Conservation (phyloP, 2,113 vertebrate species). For the Arizona elegans region DNA sequence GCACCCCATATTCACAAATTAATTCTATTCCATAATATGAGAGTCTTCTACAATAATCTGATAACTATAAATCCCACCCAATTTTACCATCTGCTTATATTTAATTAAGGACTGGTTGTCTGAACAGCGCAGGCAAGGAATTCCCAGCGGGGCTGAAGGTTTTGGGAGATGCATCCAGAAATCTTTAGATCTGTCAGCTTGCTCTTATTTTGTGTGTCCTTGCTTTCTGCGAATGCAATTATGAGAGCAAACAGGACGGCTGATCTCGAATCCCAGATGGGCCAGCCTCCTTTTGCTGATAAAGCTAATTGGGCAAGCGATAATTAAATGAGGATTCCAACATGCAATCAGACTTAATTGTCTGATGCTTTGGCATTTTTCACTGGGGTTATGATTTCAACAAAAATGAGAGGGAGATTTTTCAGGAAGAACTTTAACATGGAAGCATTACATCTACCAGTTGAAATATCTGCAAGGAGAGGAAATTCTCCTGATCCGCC, state of each 20-base stretch:
- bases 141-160: conserved; percentile 59
- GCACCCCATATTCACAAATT: conserved; percentile 30
- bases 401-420: conserved; percentile 42
- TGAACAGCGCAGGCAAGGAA: conserved; percentile 57
- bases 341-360: conserved; percentile 75
- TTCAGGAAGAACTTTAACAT: conserved; percentile 40
- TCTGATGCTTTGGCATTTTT: conserved; percentile 62
- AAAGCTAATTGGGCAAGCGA: conserved; percentile 72
- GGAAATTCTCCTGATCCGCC: too few relatives aligned
- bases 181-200: conserved; percentile 69
- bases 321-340: conserved; percentile 77
- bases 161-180: conserved; percentile 56
- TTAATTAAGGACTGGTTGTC: conserved; percentile 75
- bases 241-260: conserved; percentile 75
- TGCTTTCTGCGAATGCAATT: conserved; percentile 76
- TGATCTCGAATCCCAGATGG: conserved; percentile 68
- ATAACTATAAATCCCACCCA: conserved; percentile 69
- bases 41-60: conserved; percentile 60
- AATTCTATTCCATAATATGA: conserved; percentile 31
- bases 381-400: conserved; percentile 52
- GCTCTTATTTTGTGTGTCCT: conserved; percentile 62
- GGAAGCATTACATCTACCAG: not conserved
- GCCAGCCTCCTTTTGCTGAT: conserved; percentile 74
- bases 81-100: conserved; percentile 71
- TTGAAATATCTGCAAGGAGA: conserved; percentile 5